These are phyloP conservation scores for Drosophila niveifrons DNA, from an alignment of 2,888 invertebrate species.

Conservation along the genomic window DNA sequence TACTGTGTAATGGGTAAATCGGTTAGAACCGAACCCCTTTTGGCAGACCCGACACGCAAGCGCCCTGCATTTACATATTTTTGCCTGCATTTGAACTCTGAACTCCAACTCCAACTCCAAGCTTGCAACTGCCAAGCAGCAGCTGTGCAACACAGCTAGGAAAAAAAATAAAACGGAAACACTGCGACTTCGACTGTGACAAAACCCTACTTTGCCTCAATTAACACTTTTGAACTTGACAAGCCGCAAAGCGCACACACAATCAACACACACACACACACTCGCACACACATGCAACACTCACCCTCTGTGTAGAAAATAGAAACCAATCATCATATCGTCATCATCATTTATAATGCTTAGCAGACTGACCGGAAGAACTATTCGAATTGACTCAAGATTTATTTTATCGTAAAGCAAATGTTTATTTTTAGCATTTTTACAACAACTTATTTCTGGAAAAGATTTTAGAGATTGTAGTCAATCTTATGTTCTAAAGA, in stretches of 20 bases:
- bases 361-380: neutral
- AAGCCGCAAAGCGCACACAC: conserved; percentile 24
- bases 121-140: conserved; percentile 18
- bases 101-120: conserved; percentile 35
- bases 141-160: conserved; percentile 15
- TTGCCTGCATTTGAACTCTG: conserved; percentile 77
- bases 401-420: neutral
- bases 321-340: conserved; percentile 15
- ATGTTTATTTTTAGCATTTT: neutral
- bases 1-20: conserved; percentile 65
- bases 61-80: conserved; percentile 80
- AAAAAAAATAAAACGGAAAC: conserved; percentile 62
- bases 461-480: neutral
- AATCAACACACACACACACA: conserved; percentile 10
- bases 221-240: conserved; percentile 80
- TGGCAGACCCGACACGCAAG: conserved; percentile 70
- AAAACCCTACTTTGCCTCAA: conserved; percentile 67
- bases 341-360: neutral
- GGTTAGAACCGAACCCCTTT: conserved; percentile 67
- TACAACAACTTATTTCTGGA: neutral
- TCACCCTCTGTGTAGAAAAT: conserved; percentile 1
- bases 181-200: conserved; percentile 55
- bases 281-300: neutral
- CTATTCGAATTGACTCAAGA: neutral
- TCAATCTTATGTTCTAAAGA: too few relatives aligned